These are phyloP conservation scores for Elephas maximus DNA, from an alignment of 2,113 vertebrate species.

Conservation along the genomic window DNA sequence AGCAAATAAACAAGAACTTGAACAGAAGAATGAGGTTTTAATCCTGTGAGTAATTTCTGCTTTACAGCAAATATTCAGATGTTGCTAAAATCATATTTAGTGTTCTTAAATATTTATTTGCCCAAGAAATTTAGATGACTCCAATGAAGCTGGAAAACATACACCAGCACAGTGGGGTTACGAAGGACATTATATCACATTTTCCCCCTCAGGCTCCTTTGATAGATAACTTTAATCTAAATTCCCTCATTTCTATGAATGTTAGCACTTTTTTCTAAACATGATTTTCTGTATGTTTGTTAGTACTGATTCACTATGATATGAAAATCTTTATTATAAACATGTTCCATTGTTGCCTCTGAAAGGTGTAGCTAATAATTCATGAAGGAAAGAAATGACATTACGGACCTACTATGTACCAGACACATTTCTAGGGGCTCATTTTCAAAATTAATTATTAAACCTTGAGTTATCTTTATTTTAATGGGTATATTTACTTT, in stretches of 20 bases:
- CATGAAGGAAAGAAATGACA: not conserved
- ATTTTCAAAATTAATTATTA: not conserved
- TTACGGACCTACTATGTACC: not conserved
- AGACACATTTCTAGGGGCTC: not conserved
- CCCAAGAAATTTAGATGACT: constrained; percentile 67
- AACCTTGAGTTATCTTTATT: constrained; percentile 41
- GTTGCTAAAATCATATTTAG: constrained; percentile 69
- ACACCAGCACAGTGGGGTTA: constrained; percentile 62
- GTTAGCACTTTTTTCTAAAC: constrained; percentile 38
- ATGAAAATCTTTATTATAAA: constrained; percentile 52
- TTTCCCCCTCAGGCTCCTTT: constrained; percentile 38
- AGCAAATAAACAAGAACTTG: not conserved
- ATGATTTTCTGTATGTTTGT: constrained; percentile 64
- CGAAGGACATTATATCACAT: not conserved
- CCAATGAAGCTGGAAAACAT: constrained; percentile 38
- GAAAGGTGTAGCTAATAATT: not conserved
- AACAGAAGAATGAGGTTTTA: constrained; percentile 51
- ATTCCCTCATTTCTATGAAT: constrained; percentile 66
- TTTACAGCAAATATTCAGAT: constrained; percentile 73
- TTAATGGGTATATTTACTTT: not conserved
- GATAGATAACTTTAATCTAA: constrained; percentile 84
- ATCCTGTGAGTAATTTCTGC: not conserved
- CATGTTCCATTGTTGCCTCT: not conserved
- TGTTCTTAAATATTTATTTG: constrained; percentile 81
- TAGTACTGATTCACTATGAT: constrained; percentile 61